Percentiles rank a stretch among this genome's conserved stretches.
Conservation (phyloP, 2,888 invertebrate genomes). For the Watsonalla cultraria region DNA sequence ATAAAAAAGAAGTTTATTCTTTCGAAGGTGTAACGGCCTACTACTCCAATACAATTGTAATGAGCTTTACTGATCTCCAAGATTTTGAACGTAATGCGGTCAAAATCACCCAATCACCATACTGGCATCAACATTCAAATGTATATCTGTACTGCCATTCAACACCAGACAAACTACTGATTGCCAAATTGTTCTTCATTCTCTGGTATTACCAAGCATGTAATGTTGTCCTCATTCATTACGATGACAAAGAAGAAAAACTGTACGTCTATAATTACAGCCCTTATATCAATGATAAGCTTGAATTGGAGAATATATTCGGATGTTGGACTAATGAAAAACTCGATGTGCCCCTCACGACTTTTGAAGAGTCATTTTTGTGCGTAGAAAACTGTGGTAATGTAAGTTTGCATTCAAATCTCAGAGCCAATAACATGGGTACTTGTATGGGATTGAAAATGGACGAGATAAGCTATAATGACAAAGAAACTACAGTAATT, state of each 20-base stretch:
- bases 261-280: constrained; percentile 30
- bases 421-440: constrained; percentile 33
- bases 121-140: constrained; percentile 43
- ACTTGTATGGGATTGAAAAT: constrained; percentile 44
- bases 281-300: constrained; percentile 33
- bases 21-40: constrained; percentile 33
- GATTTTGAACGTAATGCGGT: constrained; percentile 33
- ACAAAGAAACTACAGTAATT: constrained; percentile 11
- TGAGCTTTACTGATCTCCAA: constrained; percentile 26
- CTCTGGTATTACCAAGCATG: constrained; percentile 39
- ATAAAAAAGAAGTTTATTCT: constrained; percentile 20
- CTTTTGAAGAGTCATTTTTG: constrained; percentile 26
- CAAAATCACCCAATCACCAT: constrained; percentile 23
- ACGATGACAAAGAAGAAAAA: constrained; percentile 18
- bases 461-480: constrained; percentile 16
- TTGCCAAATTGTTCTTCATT: constrained; percentile 38
- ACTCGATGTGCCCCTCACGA: constrained; percentile 26
- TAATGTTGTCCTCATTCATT: constrained; percentile 36
- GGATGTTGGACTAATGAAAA: constrained; percentile 42
- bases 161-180: constrained; percentile 11
- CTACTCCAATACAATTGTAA: constrained; percentile 29
- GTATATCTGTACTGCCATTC: constrained; percentile 33
- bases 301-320: constrained; percentile 27
- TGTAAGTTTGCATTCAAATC: constrained; percentile 29
- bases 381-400: constrained; percentile 40